Evolutionary conservation across 2,113 vertebrate species (phyloP).

Genomic region (Eonycteris spelaea): DNA sequence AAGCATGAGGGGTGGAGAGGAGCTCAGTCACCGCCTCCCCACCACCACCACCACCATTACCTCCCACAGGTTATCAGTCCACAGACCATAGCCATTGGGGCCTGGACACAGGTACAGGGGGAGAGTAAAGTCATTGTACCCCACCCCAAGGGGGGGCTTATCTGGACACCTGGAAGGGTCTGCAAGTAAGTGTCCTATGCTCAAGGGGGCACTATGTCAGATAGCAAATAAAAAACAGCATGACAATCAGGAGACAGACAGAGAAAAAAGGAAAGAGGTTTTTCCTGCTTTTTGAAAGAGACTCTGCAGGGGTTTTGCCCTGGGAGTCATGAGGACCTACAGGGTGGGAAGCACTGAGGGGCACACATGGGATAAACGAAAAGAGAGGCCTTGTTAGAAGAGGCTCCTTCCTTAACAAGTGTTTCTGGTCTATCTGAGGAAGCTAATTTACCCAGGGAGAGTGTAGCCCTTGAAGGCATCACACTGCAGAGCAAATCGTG

Average conservation of each 20-base stretch:
- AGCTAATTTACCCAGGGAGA: not conserved
- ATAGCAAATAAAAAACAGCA: not conserved
- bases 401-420: not conserved
- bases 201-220: not conserved
- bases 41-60: not conserved
- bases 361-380: not conserved
- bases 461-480: not conserved
- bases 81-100: not conserved
- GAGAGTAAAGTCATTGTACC: too few relatives aligned
- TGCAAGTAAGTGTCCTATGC: not conserved
- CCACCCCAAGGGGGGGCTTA: too few relatives aligned
- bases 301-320: not conserved
- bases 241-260: not conserved
- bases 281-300: not conserved
- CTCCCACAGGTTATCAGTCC: not conserved
- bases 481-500: not conserved
- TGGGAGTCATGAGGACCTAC: not conserved
- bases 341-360: not conserved
- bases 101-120: not conserved
- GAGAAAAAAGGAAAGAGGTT: not conserved
- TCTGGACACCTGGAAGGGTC: not conserved
- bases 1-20: not conserved
- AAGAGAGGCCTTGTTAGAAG: not conserved
- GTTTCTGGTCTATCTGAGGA: slow-evolving; percentile 5
- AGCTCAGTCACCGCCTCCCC: not conserved